Conservation (phyloP, 2,888 invertebrate genomes). For the Cephus runcator region DNA sequence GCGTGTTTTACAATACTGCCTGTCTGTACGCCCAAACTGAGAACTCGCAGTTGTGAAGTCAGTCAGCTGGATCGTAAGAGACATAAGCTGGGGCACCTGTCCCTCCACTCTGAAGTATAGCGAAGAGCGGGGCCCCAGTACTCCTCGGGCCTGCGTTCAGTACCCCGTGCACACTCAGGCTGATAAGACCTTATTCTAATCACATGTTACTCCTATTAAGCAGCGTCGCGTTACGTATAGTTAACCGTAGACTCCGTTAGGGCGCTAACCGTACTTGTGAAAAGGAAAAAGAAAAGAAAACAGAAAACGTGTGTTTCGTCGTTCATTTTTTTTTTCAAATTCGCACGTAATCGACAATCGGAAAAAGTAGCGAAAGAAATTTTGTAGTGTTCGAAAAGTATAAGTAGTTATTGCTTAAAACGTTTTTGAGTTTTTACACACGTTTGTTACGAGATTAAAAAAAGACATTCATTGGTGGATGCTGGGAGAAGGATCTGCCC, state of each 20-base stretch:
- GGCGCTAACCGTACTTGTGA: neutral
- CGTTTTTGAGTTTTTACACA: neutral
- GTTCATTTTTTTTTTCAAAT: neutral
- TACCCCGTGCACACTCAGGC: conserved; percentile 56
- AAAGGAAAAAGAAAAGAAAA: neutral
- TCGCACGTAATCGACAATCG: neutral
- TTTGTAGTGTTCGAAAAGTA: neutral
- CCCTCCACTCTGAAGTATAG: conserved; percentile 47
- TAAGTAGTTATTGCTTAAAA: neutral
- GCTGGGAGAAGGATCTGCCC: neutral
- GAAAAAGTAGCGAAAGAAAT: neutral
- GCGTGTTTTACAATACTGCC: neutral
- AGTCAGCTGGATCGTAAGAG: conserved; percentile 19
- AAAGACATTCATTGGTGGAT: neutral
- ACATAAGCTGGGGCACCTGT: conserved; percentile 56
- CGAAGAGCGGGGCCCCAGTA: conserved; percentile 44
- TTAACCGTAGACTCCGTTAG: neutral
- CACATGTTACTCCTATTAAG: conserved; percentile 20
- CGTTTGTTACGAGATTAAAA: neutral
- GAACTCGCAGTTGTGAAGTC: conserved; percentile 15
- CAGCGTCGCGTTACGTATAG: neutral
- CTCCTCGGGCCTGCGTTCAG: conserved; percentile 50
- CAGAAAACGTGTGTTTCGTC: neutral
- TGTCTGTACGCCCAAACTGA: neutral
- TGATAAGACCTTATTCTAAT: conserved; percentile 57